Evolutionary conservation across 2,888 invertebrate genomes (phyloP), one percentile per base, ranked within the genome.

Genomic region (Baronia brevicornis): DNA sequence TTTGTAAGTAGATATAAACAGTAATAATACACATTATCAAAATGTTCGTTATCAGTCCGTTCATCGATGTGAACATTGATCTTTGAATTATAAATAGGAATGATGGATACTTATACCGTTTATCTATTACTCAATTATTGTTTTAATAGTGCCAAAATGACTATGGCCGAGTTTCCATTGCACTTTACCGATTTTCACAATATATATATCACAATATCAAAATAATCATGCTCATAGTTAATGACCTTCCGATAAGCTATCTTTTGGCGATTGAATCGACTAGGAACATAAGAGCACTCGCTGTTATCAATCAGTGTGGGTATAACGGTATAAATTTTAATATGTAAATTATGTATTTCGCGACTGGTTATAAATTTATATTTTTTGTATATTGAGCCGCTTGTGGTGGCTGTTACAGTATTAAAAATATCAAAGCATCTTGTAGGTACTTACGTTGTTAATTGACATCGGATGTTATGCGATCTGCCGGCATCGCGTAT

Each of bases 211-310:
- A 27, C 15, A n/a, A 15, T 25, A 8, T 5, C n/a, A 11, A n/a
- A 12, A 19, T 5, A 2, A 26, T 3, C 4, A n/a, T n/a, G 25
- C 12, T n/a, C n/a, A 6, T 15, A 25, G 27, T 27, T 27, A 17
- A 26, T 26, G 26, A 26, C 26, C 26, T 26, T 26, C 24, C 19
- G 9, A 33, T 33, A 21, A n/a, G 19, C 20, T 29, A 34, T 34
- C 20, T 15, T 19, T 24, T 25, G 7, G 20, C 25, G 28, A 34
- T 34, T 29, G 24, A 4, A 15, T 19, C 24, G 18, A 19, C 18
- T 14, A 33, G 9, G 19, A 11, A 34, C 15, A 19, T n/a, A 23
- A 28, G 19, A 15, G 24, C 19, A 10, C 19, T 10, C 19, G 10
- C 12, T 20, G 20, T 25, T 32, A 26, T 25, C 20, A 19, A 4